phyloP scores from a whole-genome alignment of 2,888 invertebrate genomes.

The Orthonychiurus folsomi region DNA sequence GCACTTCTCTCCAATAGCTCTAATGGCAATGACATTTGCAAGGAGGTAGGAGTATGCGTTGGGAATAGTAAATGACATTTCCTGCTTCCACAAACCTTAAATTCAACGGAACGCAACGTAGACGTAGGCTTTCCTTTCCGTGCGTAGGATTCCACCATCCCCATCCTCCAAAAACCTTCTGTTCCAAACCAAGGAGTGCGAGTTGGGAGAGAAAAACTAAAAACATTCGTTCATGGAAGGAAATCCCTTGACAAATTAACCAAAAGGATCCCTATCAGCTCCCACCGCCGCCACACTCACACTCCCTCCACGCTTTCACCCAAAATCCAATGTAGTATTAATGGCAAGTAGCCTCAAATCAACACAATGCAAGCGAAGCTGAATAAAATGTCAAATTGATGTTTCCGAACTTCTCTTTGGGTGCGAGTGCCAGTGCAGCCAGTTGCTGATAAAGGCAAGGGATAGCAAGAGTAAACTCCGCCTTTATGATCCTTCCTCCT shows the following conservation, averaged over 20 bases:
- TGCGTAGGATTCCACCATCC: no score
- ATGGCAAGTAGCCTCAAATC: neutral
- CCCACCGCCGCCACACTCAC: neutral
- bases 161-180: no score
- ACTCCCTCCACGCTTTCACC: no score
- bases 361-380: neutral
- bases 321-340: neutral
- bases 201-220: neutral
- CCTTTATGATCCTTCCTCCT: no score
- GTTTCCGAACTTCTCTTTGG: no score
- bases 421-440: no score
- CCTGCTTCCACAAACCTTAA: no score
- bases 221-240: conserved; percentile 4
- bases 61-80: neutral
- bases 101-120: no score
- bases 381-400: neutral
- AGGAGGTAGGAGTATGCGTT: neutral
- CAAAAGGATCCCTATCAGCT: neutral
- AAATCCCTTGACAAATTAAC: conserved; percentile 9
- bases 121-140: no score
- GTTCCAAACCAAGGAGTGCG: no score
- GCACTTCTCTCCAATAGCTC: no score
- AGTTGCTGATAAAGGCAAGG: neutral
- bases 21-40: conserved; percentile 1
- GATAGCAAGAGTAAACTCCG: no score